Percentiles rank a stretch among this genome's conserved stretches.
Evolutionary conservation across 2,113 vertebrate species (phyloP).

Genomic region (Periophthalmus modestus): DNA sequence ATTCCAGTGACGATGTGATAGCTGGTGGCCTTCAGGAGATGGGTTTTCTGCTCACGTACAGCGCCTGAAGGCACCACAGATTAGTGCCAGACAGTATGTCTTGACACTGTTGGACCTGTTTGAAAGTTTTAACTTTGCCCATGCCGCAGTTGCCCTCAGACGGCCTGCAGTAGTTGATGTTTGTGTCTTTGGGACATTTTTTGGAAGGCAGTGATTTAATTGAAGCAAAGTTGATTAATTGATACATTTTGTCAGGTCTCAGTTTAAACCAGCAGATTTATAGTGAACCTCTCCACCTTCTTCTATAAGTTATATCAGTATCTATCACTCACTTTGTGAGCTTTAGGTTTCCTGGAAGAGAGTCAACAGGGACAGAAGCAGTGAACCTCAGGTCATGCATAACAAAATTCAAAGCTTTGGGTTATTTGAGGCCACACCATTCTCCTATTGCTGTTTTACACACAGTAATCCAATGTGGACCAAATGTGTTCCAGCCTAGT

Average conservation of each 20-base stretch:
- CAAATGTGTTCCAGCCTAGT: background rate
- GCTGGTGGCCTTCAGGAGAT: conserved; percentile 9
- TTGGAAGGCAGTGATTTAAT: conserved; percentile 49
- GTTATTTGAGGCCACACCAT: background rate
- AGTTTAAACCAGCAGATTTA: conserved; percentile 63
- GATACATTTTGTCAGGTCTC: conserved; percentile 58
- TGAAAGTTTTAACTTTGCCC: conserved; percentile 40
- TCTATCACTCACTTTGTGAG: conserved; percentile 50
- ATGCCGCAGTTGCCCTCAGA: conserved; percentile 24
- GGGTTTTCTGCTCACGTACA: conserved; percentile 7
- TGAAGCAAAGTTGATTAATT: conserved; percentile 58
- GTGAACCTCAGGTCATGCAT: conserved; percentile 44
- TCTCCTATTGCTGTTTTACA: background rate
- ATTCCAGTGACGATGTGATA: background rate
- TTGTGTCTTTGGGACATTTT: conserved; percentile 36
- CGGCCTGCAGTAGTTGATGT: conserved; percentile 43
- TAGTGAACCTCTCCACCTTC: conserved; percentile 42
- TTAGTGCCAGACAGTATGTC: conserved; percentile 17
- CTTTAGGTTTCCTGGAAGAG: conserved; percentile 50
- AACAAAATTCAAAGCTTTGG: conserved; percentile 24
- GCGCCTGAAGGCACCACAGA: conserved; percentile 17
- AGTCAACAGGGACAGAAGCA: conserved; percentile 26
- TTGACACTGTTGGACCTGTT: conserved; percentile 26
- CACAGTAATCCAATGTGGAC: background rate
- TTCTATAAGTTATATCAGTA: conserved; percentile 56